phyloP scores from a whole-genome alignment of 2,888 invertebrate species.

The Eledone cirrhosa region DNA sequence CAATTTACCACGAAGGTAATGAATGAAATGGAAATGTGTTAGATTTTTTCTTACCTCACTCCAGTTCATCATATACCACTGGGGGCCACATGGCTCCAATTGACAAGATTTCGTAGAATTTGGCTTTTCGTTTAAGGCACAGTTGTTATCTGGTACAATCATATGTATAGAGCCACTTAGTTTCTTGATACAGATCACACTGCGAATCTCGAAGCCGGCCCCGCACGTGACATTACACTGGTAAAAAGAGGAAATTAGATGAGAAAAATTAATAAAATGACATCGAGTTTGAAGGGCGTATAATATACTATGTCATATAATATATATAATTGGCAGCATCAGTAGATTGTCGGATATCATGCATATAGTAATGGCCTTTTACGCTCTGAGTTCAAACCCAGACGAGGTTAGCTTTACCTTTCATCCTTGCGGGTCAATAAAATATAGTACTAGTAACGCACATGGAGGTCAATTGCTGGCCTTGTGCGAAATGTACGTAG shows the following conservation, averaged over 20 bases:
- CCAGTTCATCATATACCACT: constrained; percentile 55
- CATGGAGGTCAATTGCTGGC: too few species aligned
- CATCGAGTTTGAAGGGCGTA: too few species aligned
- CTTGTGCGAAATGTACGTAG: too few species aligned
- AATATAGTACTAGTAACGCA: too few species aligned
- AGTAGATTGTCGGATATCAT: too few species aligned
- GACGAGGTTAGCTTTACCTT: too few species aligned
- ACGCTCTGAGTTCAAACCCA: too few species aligned
- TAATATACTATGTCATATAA: too few species aligned
- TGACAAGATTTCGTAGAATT: constrained; percentile 37
- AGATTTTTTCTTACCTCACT: constrained; percentile 41
- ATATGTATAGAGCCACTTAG: constrained; percentile 35
- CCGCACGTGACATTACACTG: constrained; percentile 57
- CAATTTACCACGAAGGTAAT: not conserved
- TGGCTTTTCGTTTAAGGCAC: constrained; percentile 46
- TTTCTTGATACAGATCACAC: constrained; percentile 47
- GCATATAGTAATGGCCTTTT: too few species aligned
- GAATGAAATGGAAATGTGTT: not conserved
- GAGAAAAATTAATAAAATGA: too few species aligned
- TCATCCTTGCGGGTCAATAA: too few species aligned
- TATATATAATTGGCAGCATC: too few species aligned
- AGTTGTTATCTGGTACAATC: constrained; percentile 44
- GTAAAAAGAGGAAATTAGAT: constrained; percentile 26
- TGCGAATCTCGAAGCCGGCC: constrained; percentile 42
- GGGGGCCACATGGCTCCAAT: constrained; percentile 40